A percentile compares a stretch with the other conserved stretches of the same genome.
Conservation (phyloP, 2,797 vertebrate species). For the Mallotus villosus region DNA sequence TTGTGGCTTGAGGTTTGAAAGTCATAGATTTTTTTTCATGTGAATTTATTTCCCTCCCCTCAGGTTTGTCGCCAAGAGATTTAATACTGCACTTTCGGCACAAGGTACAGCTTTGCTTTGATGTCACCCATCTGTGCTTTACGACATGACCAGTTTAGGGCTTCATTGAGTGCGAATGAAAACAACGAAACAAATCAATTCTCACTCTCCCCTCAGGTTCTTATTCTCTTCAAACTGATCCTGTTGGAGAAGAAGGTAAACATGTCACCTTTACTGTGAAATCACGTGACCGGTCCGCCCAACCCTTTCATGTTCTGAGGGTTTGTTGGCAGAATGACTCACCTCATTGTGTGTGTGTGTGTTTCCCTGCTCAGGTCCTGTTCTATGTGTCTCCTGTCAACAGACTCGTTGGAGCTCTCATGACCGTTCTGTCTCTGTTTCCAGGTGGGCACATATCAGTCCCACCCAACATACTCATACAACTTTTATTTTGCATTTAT, state of each 20-base stretch:
- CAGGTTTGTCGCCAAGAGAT: slow-evolving; percentile 96
- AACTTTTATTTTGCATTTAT: background rate
- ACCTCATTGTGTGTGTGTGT: background rate
- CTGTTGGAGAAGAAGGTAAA: slow-evolving; percentile 96
- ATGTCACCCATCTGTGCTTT: background rate
- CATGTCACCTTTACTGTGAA: background rate
- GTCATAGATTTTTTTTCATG: no score
- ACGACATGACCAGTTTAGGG: background rate
- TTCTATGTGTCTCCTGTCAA: slow-evolving; percentile 96
- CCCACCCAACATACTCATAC: background rate
- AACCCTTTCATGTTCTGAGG: background rate
- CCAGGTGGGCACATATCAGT: slow-evolving; percentile 81
- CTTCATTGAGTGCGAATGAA: no score
- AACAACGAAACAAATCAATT: background rate
- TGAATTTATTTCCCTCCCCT: slow-evolving; percentile 13
- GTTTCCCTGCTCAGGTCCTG: slow-evolving; percentile 78
- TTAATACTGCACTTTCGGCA: slow-evolving; percentile 95
- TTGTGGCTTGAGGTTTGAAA: no score
- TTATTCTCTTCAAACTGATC: slow-evolving; percentile 95
- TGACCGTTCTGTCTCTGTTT: slow-evolving; percentile 94
- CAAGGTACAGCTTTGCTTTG: slow-evolving; percentile 79
- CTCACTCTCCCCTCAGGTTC: slow-evolving; percentile 72
- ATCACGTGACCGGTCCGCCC: background rate
- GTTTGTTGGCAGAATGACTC: background rate
- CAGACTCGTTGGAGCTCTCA: slow-evolving; percentile 89